These are phyloP conservation scores for Miniopterus natalensis DNA, from an alignment of 2,113 vertebrate genomes.

Conservation along the genomic window DNA sequence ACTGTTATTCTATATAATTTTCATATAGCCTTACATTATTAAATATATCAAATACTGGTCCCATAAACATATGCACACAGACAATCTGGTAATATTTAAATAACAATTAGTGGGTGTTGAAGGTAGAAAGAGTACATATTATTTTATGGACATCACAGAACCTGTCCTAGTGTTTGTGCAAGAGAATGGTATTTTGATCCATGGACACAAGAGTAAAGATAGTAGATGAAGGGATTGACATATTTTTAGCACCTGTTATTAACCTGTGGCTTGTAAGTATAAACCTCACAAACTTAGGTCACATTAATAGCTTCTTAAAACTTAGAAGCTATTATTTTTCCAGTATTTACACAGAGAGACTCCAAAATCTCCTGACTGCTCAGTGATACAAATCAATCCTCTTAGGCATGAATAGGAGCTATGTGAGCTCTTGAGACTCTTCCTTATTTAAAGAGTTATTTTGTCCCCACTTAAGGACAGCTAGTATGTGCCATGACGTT, in stretches of 20 bases:
- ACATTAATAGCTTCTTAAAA: too few species aligned
- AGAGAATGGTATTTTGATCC: constrained; percentile 41
- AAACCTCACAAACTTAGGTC: background rate
- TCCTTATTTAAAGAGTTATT: background rate
- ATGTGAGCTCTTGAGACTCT: background rate
- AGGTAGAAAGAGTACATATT: background rate
- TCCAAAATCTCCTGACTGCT: background rate
- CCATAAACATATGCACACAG: background rate
- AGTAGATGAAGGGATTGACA: background rate
- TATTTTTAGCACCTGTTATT: background rate
- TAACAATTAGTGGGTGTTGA: background rate
- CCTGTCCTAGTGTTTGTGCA: background rate
- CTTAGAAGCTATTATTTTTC: background rate
- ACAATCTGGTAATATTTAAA: background rate
- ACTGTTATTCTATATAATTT: background rate
- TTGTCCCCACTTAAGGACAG: background rate
- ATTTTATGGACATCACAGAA: background rate
- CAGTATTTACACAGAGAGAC: background rate
- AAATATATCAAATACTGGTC: background rate
- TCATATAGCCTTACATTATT: background rate
- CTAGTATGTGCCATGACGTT: background rate
- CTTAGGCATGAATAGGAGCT: background rate
- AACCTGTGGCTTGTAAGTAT: background rate
- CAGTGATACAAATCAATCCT: background rate
- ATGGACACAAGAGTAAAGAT: background rate